Evolutionary conservation across 2,113 vertebrate genomes (phyloP), one percentile per base, ranked within the genome.

Genomic region (Macaca mulatta): DNA sequence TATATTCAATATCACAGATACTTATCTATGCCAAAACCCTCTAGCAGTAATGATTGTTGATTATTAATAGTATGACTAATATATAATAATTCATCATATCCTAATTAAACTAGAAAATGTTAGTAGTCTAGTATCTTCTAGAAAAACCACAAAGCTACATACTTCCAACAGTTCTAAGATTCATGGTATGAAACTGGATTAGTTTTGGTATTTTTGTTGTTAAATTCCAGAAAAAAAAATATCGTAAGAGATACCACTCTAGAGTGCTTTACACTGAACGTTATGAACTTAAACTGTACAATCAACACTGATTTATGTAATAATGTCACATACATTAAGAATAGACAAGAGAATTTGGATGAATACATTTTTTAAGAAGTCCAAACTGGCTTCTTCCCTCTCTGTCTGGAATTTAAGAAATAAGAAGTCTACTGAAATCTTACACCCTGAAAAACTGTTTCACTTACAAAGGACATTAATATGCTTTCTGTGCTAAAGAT

Each of bases 401-500:
- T 79, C 22, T 23, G 30, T 70, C 9, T 5, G 84, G 82, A 57
- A 2, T 32, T 52, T 17, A 35, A 38, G 79, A 75, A 93, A 70
- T 92, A 97, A 64, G 72, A 90, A 5, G 6, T 0, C 10, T 81
- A 0, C 25, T 82, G 50, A 20, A 86, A 70, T 35, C n/a, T 64
- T 81, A 81, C 6, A 88, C 6, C 1, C 48, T 95, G 72, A 3
- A 94, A 96, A 97, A 97, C 0, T 50, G 16, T 8, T 8, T 92
- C 61, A 64, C 43, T 93, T 97, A 90, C 0, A 96, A 81, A 84
- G 91, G 97, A 74, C 13, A 45, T 32, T 38, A 61, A 0, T 61
- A 50, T 13, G 1, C 85, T 96, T 96, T 96, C 94, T 72, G 40
- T 43, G 89, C 67, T 52, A 85, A 82, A 96, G 74, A 95, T 59